Base-by-base conservation (phyloP, 2,888 invertebrate species). In the Cecidostiba fungosa region DNA sequence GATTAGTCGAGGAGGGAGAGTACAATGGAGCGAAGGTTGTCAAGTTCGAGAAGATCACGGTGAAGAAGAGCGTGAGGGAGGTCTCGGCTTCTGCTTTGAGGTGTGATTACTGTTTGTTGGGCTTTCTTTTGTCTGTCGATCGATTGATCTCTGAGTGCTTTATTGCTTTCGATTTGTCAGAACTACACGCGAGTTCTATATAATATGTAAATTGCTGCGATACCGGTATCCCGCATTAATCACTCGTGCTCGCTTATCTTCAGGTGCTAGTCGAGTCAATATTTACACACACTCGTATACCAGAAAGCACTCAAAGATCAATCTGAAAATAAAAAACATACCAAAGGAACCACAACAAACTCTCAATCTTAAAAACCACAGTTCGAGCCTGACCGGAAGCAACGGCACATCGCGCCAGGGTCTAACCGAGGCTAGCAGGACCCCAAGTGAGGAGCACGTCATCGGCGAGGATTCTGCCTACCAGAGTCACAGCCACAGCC, bases 41-140 rank as follows among this genome's bases (percentile, higher is more conserved):
- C 74, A 96, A 96, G 92, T 96, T 96, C 88, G 97, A 97, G 92
- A 95, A 95, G 92, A 95, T 96, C 89, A 95, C 95, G 3, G 95
- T 96, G 81, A 95, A 95, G 91, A 96, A 95, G 93, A 95, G 96
- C 54, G 92, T 95, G n/a, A 94, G 94, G 74, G 95, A 96, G 89
- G 93, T 95, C 0, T 93, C 92, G 10, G 92, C 94, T 0, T 91
- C 88, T 16, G 62, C 81, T n/a, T 54, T 72, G 3, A 86, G 86
- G 86, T 86, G 78, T 16, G 19, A 19, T 12, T 16, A 23, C 19
- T 10, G 1, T 19, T 26, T 43, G 43, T 43, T 43, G 43, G 0
- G 12, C 43, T 43, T 36, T 47, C 54, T 47, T 39, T 74, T 23
- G n/a, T 23, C n/a, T 6, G 3, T 16, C n/a, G 54, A 50, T n/a